These are phyloP conservation scores for Pemphigus obesinymphae DNA, from an alignment of 1,140 invertebrate genomes.

Conservation along the genomic window DNA sequence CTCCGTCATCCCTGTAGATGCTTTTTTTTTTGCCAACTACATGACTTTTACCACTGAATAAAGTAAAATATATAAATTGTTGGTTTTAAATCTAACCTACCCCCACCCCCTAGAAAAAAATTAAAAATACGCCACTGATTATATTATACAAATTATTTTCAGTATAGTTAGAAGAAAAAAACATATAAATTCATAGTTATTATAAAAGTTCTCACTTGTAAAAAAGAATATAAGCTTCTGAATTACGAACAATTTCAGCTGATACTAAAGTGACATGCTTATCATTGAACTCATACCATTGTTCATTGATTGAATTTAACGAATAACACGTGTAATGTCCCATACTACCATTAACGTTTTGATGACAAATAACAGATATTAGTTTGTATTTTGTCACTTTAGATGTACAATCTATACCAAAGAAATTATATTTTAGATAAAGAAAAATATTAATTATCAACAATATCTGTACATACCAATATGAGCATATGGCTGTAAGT, in stretches of 20 bases:
- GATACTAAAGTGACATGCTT: conserved; percentile 79
- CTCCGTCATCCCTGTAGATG: too few relatives aligned
- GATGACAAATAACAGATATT: conserved; percentile 93
- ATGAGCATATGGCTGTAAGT: conserved; percentile 87
- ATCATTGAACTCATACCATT: conserved; percentile 97
- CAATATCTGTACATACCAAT: conserved; percentile 57
- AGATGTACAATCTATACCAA: conserved; percentile 66
- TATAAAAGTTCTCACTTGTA: conserved; percentile 65
- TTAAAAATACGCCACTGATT: too few relatives aligned
- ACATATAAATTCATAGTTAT: too few relatives aligned
- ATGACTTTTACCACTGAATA: too few relatives aligned
- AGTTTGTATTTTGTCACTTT: conserved; percentile 81
- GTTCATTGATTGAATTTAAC: conserved; percentile 67
- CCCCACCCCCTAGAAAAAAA: too few relatives aligned
- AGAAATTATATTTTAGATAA: not conserved
- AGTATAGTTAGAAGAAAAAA: too few relatives aligned
- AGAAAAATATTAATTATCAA: not conserved
- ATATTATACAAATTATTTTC: too few relatives aligned
- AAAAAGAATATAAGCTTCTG: conserved; percentile 95
- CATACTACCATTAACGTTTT: conserved; percentile 81
- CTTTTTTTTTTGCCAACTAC: too few relatives aligned
- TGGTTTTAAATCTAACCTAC: too few relatives aligned
- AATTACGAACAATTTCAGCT: conserved; percentile 74
- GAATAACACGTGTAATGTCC: conserved; percentile 96
- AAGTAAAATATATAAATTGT: too few relatives aligned